Evolutionary conservation across 2,888 invertebrate genomes (phyloP), one percentile per base, ranked within the genome.

Genomic region (Lamellibrachia satsuma): DNA sequence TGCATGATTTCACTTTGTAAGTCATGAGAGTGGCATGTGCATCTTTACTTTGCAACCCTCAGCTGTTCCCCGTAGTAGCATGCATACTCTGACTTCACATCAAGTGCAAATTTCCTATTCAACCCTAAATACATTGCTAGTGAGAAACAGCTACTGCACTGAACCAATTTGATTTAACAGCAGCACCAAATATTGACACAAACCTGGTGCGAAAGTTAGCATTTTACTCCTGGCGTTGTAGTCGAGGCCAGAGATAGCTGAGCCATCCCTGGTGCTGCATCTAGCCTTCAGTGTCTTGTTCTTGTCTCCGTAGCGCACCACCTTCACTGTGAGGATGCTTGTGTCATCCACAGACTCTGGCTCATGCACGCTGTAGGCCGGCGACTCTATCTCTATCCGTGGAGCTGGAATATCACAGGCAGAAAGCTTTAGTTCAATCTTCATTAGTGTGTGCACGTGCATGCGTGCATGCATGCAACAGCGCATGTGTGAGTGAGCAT

Each of bases 181-280:
- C 91, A 52, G 27, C 1, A 2, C 22, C 7, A 91, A 91, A 90
- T 7, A 52, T 27, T 3, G 90, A n/a, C 3, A 51, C 93, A 52
- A 93, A 96, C 96, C 96, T 95, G 96, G 95, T 90, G 93, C 92
- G 93, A 96, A 96, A n/a, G 93, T 94, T 8, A 96, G 52, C 6
- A 96, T 91, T 91, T 95, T 94, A 93, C 96, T 96, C 92, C 95
- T 96, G 0, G 96, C 95, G 93, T 95, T 95, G 94, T 96, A 96
- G 94, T 96, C 96, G 22, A 95, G 92, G 1, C 96, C 96, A 15
- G 96, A 95, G 92, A 95, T 94, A 0, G 96, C 96, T 51, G 96
- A 96, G 8, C 96, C 96, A 95, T 96, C 96, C 90, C 95, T 95
- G 1, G 96, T 96, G 92, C 95, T 96, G 93, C 96, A 95, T 90